These are phyloP conservation scores for Drosophila quadrilineata DNA, from an alignment of 1,140 invertebrate genomes.

Conservation along the genomic window DNA sequence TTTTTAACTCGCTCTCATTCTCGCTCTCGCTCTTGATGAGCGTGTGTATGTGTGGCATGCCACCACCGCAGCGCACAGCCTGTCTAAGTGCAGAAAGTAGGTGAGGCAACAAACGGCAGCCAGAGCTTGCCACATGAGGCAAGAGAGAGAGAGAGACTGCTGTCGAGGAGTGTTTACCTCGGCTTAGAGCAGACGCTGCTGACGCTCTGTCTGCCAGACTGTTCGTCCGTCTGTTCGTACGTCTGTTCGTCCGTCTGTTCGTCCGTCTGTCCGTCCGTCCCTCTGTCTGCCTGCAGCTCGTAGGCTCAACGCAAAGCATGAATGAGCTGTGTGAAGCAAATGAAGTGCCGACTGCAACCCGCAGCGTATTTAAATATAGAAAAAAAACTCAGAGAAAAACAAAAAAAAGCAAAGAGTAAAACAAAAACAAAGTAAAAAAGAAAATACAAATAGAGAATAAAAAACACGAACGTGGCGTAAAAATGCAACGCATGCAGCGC, in stretches of 20 bases:
- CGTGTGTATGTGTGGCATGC: conserved; percentile 35
- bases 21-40: conserved; percentile 1
- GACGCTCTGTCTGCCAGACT: conserved; percentile 41
- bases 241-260: too few relatives aligned
- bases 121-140: conserved; percentile 51
- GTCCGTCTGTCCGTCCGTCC: conserved; percentile 38
- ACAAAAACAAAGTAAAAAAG: conserved; percentile 1
- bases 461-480: conserved; percentile 46
- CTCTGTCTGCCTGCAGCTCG: conserved; percentile 22
- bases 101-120: conserved; percentile 61
- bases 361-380: conserved; percentile 76
- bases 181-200: conserved; percentile 60
- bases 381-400: conserved; percentile 12
- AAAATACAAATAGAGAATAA: not conserved
- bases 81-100: conserved; percentile 73
- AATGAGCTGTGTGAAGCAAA: conserved; percentile 81
- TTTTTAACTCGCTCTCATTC: conserved; percentile 31
- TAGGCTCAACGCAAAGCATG: conserved; percentile 69
- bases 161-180: conserved; percentile 67
- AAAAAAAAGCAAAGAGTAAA: not conserved
- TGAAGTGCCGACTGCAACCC: conserved; percentile 77
- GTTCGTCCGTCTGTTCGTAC: conserved; percentile 36
- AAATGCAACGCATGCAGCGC: conserved; percentile 68
- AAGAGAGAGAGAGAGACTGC: conserved; percentile 31
- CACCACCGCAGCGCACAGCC: conserved; percentile 48